Conservation (phyloP, 2,797 vertebrate genomes). For the Centroberyx gerrardi region DNA sequence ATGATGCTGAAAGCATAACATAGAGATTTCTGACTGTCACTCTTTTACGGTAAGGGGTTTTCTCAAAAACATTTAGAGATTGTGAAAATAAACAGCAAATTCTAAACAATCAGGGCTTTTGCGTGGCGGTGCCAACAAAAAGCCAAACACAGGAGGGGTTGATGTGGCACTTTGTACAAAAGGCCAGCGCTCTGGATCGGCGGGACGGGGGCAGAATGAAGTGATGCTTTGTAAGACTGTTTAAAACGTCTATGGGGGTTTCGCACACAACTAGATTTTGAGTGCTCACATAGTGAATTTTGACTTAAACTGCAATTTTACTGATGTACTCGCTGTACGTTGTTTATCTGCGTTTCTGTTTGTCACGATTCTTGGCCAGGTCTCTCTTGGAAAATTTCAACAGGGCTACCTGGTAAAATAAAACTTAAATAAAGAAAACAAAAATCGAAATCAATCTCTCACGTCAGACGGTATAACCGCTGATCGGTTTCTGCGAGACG, state of each 20-base stretch:
- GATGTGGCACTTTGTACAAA: slow-evolving; percentile 63
- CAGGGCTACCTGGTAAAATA: neutral
- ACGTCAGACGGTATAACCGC: slow-evolving; percentile 81
- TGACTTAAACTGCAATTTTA: slow-evolving; percentile 29
- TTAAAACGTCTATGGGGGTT: slow-evolving; percentile 82
- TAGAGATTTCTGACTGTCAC: slow-evolving; percentile 74
- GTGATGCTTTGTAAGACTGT: slow-evolving; percentile 84
- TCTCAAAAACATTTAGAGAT: slow-evolving; percentile 80
- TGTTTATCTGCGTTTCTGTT: slow-evolving; percentile 1
- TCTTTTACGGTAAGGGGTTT: slow-evolving; percentile 59
- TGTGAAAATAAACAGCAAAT: slow-evolving; percentile 87
- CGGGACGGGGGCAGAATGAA: slow-evolving; percentile 73
- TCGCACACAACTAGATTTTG: slow-evolving; percentile 66
- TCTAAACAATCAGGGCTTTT: slow-evolving; percentile 79
- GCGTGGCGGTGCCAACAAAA: slow-evolving; percentile 72
- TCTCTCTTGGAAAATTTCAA: neutral
- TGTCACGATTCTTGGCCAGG: neutral
- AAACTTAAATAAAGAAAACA: neutral
- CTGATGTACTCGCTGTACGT: neutral
- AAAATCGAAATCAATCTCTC: slow-evolving; percentile 31
- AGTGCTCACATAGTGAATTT: slow-evolving; percentile 7
- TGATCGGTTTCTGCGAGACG: slow-evolving; percentile 83
- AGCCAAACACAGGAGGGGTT: slow-evolving; percentile 78
- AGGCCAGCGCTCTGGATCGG: slow-evolving; percentile 64
- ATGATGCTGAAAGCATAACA: slow-evolving; percentile 82